These are phyloP conservation scores for Gila robusta DNA, from an alignment of 2,797 vertebrate species.

Conservation along the genomic window DNA sequence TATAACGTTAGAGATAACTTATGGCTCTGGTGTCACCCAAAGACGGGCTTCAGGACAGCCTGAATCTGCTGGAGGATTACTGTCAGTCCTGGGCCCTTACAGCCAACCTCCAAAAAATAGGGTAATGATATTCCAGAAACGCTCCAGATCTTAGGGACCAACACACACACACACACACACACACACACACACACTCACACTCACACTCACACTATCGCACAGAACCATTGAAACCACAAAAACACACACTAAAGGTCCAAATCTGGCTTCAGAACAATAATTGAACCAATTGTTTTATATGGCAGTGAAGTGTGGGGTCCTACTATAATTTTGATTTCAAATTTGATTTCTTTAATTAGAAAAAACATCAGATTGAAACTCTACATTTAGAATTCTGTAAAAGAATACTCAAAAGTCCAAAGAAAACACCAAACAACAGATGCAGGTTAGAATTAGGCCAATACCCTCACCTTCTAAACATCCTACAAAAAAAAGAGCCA, in stretches of 20 bases:
- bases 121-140: too few species aligned
- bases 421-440: background rate
- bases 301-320: background rate
- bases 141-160: background rate
- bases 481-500: background rate
- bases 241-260: background rate
- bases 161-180: background rate
- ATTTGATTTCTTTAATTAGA: too few species aligned
- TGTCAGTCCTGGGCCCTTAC: background rate
- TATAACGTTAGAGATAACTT: too few species aligned
- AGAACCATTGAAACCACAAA: background rate
- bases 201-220: background rate
- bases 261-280: background rate
- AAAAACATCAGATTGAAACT: too few species aligned
- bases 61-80: too few species aligned
- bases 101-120: background rate
- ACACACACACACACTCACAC: background rate
- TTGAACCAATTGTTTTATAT: background rate
- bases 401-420: slow-evolving; percentile 9
- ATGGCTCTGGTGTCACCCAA: background rate
- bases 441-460: slow-evolving; percentile 11
- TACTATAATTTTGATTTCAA: background rate
- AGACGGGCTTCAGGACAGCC: background rate
- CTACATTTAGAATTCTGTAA: background rate
- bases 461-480: too few species aligned